Evolutionary conservation across 2,113 vertebrate genomes (phyloP).

Genomic region (Heterocephalus glaber): DNA sequence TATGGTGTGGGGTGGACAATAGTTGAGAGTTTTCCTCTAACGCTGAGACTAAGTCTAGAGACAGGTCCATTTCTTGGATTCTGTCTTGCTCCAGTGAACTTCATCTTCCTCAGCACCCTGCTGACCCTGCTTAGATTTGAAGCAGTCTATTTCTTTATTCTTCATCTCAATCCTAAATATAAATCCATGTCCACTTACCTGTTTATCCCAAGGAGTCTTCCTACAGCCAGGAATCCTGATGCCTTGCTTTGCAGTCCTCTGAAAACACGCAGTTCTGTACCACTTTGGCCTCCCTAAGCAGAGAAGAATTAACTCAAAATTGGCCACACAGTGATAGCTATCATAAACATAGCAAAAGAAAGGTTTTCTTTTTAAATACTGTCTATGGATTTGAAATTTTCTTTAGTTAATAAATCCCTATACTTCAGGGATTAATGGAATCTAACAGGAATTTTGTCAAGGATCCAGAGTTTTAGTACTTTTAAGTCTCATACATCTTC

Average conservation of each 20-base stretch:
- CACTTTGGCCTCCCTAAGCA: neutral
- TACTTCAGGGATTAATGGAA: neutral
- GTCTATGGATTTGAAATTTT: neutral
- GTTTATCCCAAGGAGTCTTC: neutral
- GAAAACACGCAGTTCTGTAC: neutral
- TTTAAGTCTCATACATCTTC: neutral
- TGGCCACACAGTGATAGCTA: neutral
- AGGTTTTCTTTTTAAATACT: neutral
- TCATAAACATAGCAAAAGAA: neutral
- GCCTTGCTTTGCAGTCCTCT: neutral
- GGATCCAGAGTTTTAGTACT: neutral
- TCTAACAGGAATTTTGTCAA: neutral
- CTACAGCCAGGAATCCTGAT: neutral
- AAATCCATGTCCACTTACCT: neutral
- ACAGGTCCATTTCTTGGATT: neutral
- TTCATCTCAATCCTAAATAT: neutral
- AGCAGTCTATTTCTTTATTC: neutral
- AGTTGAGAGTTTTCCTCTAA: neutral
- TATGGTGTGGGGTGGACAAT: rapidly evolving
- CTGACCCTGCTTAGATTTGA: neutral
- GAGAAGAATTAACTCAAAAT: neutral
- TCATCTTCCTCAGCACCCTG: neutral
- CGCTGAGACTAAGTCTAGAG: neutral
- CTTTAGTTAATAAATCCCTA: neutral
- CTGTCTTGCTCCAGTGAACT: neutral